Base-by-base conservation (phyloP, 1,140 invertebrate species). In the Sycophaga agraensis region DNA sequence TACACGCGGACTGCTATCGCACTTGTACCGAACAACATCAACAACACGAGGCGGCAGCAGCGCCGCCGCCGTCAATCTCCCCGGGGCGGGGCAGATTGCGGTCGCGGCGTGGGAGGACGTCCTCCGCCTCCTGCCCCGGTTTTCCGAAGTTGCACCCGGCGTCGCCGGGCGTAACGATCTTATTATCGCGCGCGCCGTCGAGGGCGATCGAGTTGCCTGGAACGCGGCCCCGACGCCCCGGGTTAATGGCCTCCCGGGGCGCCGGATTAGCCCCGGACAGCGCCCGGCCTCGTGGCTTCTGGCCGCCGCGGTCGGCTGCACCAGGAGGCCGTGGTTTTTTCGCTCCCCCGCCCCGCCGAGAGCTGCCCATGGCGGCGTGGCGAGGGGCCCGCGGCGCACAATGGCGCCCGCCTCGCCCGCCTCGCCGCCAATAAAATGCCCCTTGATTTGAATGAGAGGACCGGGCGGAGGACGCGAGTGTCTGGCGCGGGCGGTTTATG, bases 81-180 rank as follows among this genome's bases (percentile, higher is more conserved):
- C 35, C 17, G 22, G 49, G 16, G 16, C 7, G 40, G 31, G 43
- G 53, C 53, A 55, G 53, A 55, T 55, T 55, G 53, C 39, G 53
- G 53, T 43, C 34, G 19, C n/a, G n/a, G n/a, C n/a, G n/a, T n/a
- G n/a, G n/a, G n/a, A n/a, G n/a, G n/a, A n/a, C n/a, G n/a, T n/a
- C n/a, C n/a, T n/a, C n/a, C n/a, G n/a, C n/a, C n/a, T n/a, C n/a
- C n/a, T n/a, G n/a, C n/a, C n/a, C n/a, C n/a, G n/a, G n/a, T n/a
- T n/a, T n/a, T n/a, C n/a, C n/a, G n/a, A n/a, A n/a, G n/a, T n/a
- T n/a, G n/a, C n/a, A n/a, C n/a, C n/a, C n/a, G n/a, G n/a, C n/a
- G n/a, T n/a, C n/a, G n/a, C n/a, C n/a, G n/a, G n/a, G n/a, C n/a
- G 53, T 55, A 55, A 55, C 40, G 53, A 55, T 55, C 26, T 43